Evolutionary conservation across 1,140 invertebrate genomes (phyloP), one percentile per base, ranked within the genome.

Genomic region (Idris sp.): DNA sequence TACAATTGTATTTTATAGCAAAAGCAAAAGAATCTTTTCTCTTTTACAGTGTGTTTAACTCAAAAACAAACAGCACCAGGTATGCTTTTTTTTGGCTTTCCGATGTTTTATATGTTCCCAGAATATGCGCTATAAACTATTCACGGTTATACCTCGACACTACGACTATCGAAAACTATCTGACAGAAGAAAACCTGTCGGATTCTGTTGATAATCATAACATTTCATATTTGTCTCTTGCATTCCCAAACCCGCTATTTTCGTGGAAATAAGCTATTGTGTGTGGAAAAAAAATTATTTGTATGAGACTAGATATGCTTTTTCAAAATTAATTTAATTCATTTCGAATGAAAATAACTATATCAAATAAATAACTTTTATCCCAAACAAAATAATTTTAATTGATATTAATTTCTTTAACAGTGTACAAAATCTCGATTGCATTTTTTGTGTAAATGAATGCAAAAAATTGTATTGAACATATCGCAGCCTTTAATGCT

Each of bases 51-150:
- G n/a, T 43, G 22, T 65, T 53, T 28, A 15, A 19, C 36, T 54
- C 28, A 30, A 22, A 56, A 54, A 33, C 41, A 56, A 67, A 54
- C 22, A 38, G 31, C 14, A 26, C 18, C 16, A 41, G 40, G 35
- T 28, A 25, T 25, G 6, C 13, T 51, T 26, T 53, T 64, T 53
- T 41, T 16, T 18, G 9, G 13, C 19, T 0, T 11, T 28, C 30
- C 25, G 44, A 31, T 28, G 35, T 65, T 56, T 67, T 56, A 56
- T 56, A 40, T 15, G 33, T 67, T 67, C 62, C 33, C 25, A 49
- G 62, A 67, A 67, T 67, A 56, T 22, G 16, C 44, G 44, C 54
- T 36, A 59, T 69, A 69, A 59, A 69, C 19, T 69, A 43, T 28
- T 41, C 44, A 51, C 26, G 44, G 53, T 44, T 69, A 36, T 53